Evolutionary conservation across 2,888 invertebrate species (phyloP).

Genomic region (Lasius fuliginosus): DNA sequence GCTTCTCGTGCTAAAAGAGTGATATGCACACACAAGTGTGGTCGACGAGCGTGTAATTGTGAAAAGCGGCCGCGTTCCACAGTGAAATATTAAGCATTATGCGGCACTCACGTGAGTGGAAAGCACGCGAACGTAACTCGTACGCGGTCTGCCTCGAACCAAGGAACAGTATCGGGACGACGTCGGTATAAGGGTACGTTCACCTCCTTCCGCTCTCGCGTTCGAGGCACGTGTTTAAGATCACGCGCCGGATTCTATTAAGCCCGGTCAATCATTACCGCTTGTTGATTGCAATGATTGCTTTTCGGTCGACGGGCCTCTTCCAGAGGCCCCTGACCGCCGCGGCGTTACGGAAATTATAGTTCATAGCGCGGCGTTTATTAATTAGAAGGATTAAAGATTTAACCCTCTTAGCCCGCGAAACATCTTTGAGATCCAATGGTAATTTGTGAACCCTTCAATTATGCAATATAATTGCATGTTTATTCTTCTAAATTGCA

Average conservation of each 20-base stretch:
- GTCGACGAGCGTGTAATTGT: constrained; percentile 29
- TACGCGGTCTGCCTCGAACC: constrained; percentile 6
- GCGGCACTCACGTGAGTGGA: constrained; percentile 52
- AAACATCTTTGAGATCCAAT: not conserved
- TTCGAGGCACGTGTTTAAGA: constrained; percentile 69
- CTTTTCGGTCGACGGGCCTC: constrained; percentile 44
- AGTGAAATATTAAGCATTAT: constrained; percentile 56
- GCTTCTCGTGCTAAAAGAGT: not conserved
- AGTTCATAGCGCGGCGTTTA: constrained; percentile 22
- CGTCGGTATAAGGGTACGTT: constrained; percentile 43
- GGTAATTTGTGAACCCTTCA: constrained; percentile 1
- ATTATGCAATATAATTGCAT: not conserved
- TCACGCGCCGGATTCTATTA: constrained; percentile 68
- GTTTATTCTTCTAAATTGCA: not conserved
- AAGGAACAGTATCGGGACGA: constrained; percentile 37
- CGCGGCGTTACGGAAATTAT: constrained; percentile 34
- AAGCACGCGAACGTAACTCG: constrained; percentile 49
- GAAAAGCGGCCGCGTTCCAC: constrained; percentile 44
- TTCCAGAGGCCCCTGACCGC: constrained; percentile 1
- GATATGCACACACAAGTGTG: not conserved
- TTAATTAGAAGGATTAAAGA: constrained; percentile 35
- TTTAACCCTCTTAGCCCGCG: constrained; percentile 30
- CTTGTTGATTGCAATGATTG: constrained; percentile 52
- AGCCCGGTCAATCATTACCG: constrained; percentile 53
- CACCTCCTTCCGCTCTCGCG: constrained; percentile 54